phyloP scores from a whole-genome alignment of 2,797 vertebrate species.

The Craterocephalus amniculus region DNA sequence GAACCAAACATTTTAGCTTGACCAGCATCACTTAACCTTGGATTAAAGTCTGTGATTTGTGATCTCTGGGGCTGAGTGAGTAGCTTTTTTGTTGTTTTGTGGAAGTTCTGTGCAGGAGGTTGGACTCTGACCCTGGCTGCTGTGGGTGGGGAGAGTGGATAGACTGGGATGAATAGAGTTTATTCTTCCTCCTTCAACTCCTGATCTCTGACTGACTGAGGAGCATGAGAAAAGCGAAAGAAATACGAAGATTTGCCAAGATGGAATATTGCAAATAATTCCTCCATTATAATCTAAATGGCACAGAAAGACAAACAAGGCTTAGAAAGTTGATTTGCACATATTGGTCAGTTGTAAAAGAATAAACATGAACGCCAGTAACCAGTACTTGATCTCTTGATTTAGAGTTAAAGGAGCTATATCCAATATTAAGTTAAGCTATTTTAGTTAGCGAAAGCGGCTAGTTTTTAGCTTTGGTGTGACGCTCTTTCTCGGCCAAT shows the following conservation, averaged over 20 bases:
- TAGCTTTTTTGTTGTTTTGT: slow-evolving; percentile 60
- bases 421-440: too few relatives aligned
- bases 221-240: slow-evolving; percentile 70
- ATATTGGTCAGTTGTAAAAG: neutral
- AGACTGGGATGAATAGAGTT: slow-evolving; percentile 76
- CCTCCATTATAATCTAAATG: slow-evolving; percentile 1
- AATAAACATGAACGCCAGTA: neutral
- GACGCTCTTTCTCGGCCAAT: too few relatives aligned
- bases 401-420: too few relatives aligned
- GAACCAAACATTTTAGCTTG: slow-evolving; percentile 26
- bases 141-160: slow-evolving; percentile 63
- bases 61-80: slow-evolving; percentile 36
- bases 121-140: slow-evolving; percentile 76
- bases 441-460: too few relatives aligned
- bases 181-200: slow-evolving; percentile 79
- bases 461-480: too few relatives aligned
- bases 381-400: neutral
- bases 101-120: slow-evolving; percentile 55
- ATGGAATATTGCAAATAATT: neutral
- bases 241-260: slow-evolving; percentile 42
- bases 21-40: slow-evolving; percentile 11
- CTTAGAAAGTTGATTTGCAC: neutral
- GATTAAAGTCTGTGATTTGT: slow-evolving; percentile 13
- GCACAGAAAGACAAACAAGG: neutral
- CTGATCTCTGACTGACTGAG: slow-evolving; percentile 64